Conservation (phyloP, 1,140 invertebrate species). For the Heliothis virescens region DNA sequence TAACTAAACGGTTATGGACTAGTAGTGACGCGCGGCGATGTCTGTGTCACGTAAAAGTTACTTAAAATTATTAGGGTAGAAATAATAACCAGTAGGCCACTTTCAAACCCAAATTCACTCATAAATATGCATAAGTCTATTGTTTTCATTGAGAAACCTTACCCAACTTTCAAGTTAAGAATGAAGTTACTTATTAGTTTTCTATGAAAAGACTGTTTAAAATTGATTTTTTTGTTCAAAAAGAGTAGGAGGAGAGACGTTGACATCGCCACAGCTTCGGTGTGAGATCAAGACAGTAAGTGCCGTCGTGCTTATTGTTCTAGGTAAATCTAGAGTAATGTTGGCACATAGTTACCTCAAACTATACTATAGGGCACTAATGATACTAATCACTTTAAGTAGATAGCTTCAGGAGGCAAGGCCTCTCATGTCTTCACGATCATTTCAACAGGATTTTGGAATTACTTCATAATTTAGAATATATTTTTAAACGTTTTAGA, state of each 20-base stretch:
- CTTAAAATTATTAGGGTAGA: no score
- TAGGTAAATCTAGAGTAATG: conserved; percentile 18
- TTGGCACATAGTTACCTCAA: conserved; percentile 35
- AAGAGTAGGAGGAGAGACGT: no score
- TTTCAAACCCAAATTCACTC: no score
- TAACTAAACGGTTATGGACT: conserved; percentile 32
- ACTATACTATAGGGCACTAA: conserved; percentile 29
- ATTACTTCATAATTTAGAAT: conserved; percentile 21
- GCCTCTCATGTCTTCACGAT: conserved; percentile 25
- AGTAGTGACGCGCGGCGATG: not conserved
- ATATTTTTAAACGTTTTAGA: conserved; percentile 16
- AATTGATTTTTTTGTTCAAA: no score
- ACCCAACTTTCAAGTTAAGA: no score
- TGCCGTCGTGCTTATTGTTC: not conserved
- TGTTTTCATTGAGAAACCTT: no score
- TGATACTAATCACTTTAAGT: not conserved
- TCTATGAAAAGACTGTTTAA: no score
- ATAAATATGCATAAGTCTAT: no score
- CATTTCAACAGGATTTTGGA: not conserved
- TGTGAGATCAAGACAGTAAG: conserved; percentile 35
- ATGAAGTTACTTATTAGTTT: no score
- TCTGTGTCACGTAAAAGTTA: conserved; percentile 8
- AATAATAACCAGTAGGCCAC: no score
- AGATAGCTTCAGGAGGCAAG: not conserved
- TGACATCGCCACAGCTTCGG: not conserved